Evolutionary conservation across 2,113 vertebrate species (phyloP), one percentile per base, ranked within the genome.

Genomic region (Solenodon paradoxus): DNA sequence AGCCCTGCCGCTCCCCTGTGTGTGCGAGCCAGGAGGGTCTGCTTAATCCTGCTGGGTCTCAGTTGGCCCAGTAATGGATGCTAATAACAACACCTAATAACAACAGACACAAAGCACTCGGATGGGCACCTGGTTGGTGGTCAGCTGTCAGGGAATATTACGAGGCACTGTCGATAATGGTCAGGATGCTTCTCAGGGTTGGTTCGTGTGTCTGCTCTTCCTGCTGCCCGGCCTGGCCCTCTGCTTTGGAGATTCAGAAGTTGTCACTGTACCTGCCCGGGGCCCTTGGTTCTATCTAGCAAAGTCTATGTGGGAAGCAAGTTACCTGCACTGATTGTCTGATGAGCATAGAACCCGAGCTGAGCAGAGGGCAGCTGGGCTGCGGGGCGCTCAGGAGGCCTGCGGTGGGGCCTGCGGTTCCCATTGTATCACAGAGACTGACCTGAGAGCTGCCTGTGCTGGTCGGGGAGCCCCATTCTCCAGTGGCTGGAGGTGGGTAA

Each of bases 141-240:
- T 79, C 49, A 59, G 69, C 0, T 1, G 40, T 72, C 47, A 9
- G 2, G 17, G 40, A 13, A 17, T 11, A 35, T 13, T 0, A 9
- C 59, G n/a, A n/a, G n/a, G n/a, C n/a, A n/a, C n/a, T n/a, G n/a
- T n/a, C n/a, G 32, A 22, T 0, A 11, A 9, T 40, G 13, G 12
- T 47, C 12, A 11, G 2, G 13, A 13, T 15, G 38, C 55, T 55
- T 40, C 24, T 77, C 24, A 1, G 45, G 35, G 42, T 0, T 2
- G 12, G 15, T 35, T 22, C 4, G 0, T 6, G 69, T 75, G 45
- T 53, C 2, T 0, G 19, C 1, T 3, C 8, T 20, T 16, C 13
- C 40, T 9, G 49, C 26, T 17, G 17, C 15, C 45, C 49, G 75
- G 78, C 71, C 77, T 22, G 19, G 12, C 9, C 61, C 45, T 51